A percentile compares a stretch with the other conserved stretches of the same genome.
Conservation (phyloP, 2,888 invertebrate genomes). For the Hyposoter dolosus region DNA sequence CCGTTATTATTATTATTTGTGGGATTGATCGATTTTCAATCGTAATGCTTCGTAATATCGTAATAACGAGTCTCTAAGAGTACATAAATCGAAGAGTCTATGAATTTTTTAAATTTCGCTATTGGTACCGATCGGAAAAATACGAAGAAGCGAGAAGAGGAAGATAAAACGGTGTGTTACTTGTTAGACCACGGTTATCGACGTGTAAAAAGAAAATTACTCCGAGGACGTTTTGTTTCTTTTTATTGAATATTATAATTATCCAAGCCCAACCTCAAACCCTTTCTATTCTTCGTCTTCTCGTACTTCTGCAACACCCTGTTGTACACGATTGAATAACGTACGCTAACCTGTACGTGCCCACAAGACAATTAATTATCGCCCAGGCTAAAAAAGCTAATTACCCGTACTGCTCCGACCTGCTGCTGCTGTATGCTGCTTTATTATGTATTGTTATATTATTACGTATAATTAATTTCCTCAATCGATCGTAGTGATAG, state of each 20-base stretch:
- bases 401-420: slow-evolving; percentile 84
- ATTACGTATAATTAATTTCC: slow-evolving; percentile 50
- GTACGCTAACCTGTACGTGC: slow-evolving; percentile 71
- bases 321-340: slow-evolving; percentile 68
- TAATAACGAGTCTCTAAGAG: slow-evolving; percentile 44
- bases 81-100: not conserved
- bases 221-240: slow-evolving; percentile 6
- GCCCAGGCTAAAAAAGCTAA: slow-evolving; percentile 79
- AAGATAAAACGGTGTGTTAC: slow-evolving; percentile 37
- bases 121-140: slow-evolving; percentile 42
- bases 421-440: slow-evolving; percentile 75
- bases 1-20: slow-evolving; percentile 7
- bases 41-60: slow-evolving; percentile 18
- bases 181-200: slow-evolving; percentile 29
- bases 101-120: slow-evolving; percentile 12
- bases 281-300: slow-evolving; percentile 50
- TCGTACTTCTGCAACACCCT: slow-evolving; percentile 60
- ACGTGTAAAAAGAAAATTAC: slow-evolving; percentile 26
- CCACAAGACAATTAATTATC: slow-evolving; percentile 80
- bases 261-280: slow-evolving; percentile 33
- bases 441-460: slow-evolving; percentile 52
- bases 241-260: slow-evolving; percentile 19
- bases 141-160: slow-evolving; percentile 49
- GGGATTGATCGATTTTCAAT: slow-evolving; percentile 34
- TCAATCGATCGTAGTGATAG: slow-evolving; percentile 47